A percentile compares a stretch with the other conserved stretches of the same genome.
phyloP scores from a whole-genome alignment of 2,797 vertebrate genomes.

The Tachyglossus aculeatus region DNA sequence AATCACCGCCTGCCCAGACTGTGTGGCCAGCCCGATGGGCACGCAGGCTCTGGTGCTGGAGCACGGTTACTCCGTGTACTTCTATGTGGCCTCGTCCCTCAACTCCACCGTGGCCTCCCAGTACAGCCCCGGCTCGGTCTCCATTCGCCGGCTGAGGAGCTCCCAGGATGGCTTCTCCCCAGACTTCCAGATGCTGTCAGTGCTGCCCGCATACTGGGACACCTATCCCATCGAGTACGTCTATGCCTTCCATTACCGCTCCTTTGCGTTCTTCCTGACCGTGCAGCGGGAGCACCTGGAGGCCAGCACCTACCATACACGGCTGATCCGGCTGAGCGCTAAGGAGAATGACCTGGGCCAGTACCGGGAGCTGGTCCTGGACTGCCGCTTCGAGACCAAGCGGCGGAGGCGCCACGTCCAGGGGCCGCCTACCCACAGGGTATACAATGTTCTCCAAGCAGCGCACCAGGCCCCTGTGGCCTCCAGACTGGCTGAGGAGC shows the following conservation, averaged over 20 bases:
- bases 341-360: slow-evolving; percentile 77
- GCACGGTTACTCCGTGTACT: slow-evolving; percentile 79
- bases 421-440: slow-evolving; percentile 41
- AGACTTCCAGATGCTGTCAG: slow-evolving; percentile 81
- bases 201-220: slow-evolving; percentile 77
- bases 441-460: slow-evolving; percentile 88
- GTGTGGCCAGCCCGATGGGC: slow-evolving; percentile 89
- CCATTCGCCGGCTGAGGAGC: slow-evolving; percentile 84
- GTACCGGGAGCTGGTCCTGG: slow-evolving; percentile 89
- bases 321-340: slow-evolving; percentile 82
- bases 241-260: slow-evolving; percentile 82
- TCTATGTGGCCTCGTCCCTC: slow-evolving; percentile 88
- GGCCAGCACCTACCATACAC: slow-evolving; percentile 78
- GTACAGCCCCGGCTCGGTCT: slow-evolving; percentile 88
- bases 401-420: slow-evolving; percentile 68
- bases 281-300: slow-evolving; percentile 81
- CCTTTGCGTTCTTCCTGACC: slow-evolving; percentile 89
- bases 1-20: slow-evolving; percentile 84
- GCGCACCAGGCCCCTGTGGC: slow-evolving; percentile 84
- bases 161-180: slow-evolving; percentile 85
- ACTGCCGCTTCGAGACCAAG: slow-evolving; percentile 89
- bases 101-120: slow-evolving; percentile 78
- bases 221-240: slow-evolving; percentile 87
- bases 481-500: slow-evolving; percentile 79
- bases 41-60: slow-evolving; percentile 86